Base-by-base conservation (phyloP, 2,797 vertebrate genomes). In the Crotalus adamanteus region DNA sequence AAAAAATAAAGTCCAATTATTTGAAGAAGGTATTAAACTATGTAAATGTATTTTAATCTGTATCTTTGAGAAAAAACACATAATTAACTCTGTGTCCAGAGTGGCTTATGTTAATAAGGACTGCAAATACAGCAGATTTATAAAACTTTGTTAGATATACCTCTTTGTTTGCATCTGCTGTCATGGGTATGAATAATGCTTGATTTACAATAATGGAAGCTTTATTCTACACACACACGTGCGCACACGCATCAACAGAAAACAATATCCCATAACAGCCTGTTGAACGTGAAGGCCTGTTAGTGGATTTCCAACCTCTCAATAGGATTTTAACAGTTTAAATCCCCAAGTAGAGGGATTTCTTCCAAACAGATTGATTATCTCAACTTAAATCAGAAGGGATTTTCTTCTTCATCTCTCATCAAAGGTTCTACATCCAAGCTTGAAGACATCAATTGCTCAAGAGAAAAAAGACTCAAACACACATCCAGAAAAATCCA, bases 231-330 rank as follows among this genome's bases (percentile, higher is more conserved):
- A 6, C 22, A 26, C 37, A 6, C 51, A 51, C 5, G n/a, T n/a
- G 6, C 51, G 9, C 51, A 53, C 6, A 28, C 83, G 12, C 18
- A 93, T 93, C 89, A 93, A 26, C 0, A 0, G 63, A 95, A 96
- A 96, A 93, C 89, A 93, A 95, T 96, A 95, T 51, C 26, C 28
- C 57, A 90, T 3, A 83, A 69, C 69, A 94, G 91, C 90, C 94
- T 94, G 25, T 93, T 96, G 93, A 94, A 92, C 94, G 94, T 87
- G 95, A 96, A 97, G 78, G 89, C 96, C 95, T 94, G 94, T 95
- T 96, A 96, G 94, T 92, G 95, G 94, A 97, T 97, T 97, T 97
- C 91, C 93, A 95, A 51, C 91, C 92, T 97, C 96, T 97, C 96
- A 95, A 94, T 86, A 92, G 91, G 86, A 96, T 96, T 97, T 97